These are phyloP conservation scores for Tholera decimalis DNA, from an alignment of 2,888 invertebrate genomes.

Conservation along the genomic window DNA sequence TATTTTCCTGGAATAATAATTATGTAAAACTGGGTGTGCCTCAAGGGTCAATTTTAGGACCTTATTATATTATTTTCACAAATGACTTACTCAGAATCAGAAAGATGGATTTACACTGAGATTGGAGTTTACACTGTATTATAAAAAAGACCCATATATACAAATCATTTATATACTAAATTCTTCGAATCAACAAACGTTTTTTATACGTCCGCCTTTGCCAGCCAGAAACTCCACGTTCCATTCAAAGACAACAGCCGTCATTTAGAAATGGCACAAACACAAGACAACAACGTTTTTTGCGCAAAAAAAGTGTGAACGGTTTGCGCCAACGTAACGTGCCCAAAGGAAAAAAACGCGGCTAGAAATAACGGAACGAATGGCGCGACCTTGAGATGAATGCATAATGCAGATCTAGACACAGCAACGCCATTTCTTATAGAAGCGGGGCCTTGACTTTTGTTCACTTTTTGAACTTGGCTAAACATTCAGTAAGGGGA, in stretches of 20 bases:
- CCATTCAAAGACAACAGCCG: conserved; percentile 11
- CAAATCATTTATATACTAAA: too few relatives aligned
- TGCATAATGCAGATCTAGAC: conserved; percentile 67
- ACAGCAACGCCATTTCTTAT: conserved; percentile 46
- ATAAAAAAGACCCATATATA: too few relatives aligned
- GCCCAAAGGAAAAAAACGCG: conserved; percentile 58
- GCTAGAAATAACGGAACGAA: conserved; percentile 62
- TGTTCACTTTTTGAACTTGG: conserved; percentile 20
- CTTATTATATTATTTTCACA: too few relatives aligned
- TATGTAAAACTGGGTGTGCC: too few relatives aligned
- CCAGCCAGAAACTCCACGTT: background rate
- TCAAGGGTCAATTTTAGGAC: too few relatives aligned
- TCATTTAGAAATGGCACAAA: conserved; percentile 28
- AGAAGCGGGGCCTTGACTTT: conserved; percentile 58
- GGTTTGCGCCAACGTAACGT: conserved; percentile 55
- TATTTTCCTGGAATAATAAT: too few relatives aligned
- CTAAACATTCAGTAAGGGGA: background rate
- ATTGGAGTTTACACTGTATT: too few relatives aligned
- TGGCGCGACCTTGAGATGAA: conserved; percentile 66
- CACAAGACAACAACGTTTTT: conserved; percentile 19
- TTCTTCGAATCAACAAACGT: conserved; percentile 7
- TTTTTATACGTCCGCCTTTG: background rate
- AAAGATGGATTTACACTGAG: too few relatives aligned
- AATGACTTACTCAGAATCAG: too few relatives aligned
- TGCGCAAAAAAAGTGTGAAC: conserved; percentile 34